A percentile compares a stretch with the other conserved stretches of the same genome.
phyloP scores from a whole-genome alignment of 2,888 invertebrate genomes.

The Stenichneumon culpator region DNA sequence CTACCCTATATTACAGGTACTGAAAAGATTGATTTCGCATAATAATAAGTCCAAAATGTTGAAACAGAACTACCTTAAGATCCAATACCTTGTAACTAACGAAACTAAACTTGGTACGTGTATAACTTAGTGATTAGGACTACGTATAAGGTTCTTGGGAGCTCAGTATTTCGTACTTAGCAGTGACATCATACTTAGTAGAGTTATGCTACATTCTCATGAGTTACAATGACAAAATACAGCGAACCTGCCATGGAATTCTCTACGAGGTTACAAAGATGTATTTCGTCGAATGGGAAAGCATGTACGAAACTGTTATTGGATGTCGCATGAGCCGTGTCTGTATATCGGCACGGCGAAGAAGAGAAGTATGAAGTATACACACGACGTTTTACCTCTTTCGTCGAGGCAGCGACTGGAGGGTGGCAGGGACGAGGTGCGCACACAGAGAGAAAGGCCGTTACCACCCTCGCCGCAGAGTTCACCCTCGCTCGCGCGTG shows the following conservation, averaged over 20 bases:
- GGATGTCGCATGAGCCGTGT: neutral
- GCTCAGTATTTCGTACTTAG: no score
- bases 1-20: no score
- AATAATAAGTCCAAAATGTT: no score
- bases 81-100: no score
- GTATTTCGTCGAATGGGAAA: neutral
- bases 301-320: conserved; percentile 8
- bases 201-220: neutral
- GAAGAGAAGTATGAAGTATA: conserved; percentile 5
- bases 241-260: neutral
- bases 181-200: no score
- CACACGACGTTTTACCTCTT: conserved; percentile 42
- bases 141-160: no score
- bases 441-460: conserved; percentile 33
- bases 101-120: no score
- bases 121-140: neutral
- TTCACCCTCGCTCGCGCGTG: conserved; percentile 67
- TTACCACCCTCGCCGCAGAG: conserved; percentile 43
- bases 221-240: neutral
- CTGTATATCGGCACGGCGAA: conserved; percentile 8
- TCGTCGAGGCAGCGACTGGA: conserved; percentile 1
- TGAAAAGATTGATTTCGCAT: no score
- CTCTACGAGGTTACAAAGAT: neutral
- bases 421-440: conserved; percentile 11
- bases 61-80: no score